Evolutionary conservation across 2,888 invertebrate species (phyloP).

Genomic region (Rhopalosiphum nymphaeae): DNA sequence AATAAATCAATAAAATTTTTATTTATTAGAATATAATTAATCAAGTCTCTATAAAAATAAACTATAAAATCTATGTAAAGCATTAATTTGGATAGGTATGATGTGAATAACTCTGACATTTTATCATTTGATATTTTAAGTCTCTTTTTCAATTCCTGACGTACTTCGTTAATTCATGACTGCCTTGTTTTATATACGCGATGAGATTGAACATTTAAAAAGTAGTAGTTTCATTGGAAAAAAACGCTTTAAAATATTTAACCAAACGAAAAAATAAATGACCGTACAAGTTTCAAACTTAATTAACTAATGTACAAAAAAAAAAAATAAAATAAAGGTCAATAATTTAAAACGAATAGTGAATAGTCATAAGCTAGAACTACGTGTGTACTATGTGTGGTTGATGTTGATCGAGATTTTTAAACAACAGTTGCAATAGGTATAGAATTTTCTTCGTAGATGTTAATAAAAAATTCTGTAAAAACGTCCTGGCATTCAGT

Average conservation of each 20-base stretch:
- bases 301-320: neutral
- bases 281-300: neutral
- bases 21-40: neutral
- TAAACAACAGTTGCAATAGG: neutral
- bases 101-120: neutral
- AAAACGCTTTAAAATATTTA: neutral
- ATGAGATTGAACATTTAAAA: neutral
- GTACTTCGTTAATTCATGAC: neutral
- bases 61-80: neutral
- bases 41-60: neutral
- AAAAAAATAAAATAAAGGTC: neutral
- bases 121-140: neutral
- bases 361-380: neutral
- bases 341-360: neutral
- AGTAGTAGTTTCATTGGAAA: neutral
- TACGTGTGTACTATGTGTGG: neutral
- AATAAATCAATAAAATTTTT: neutral
- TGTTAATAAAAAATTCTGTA: neutral
- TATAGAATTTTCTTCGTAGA: neutral
- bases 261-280: neutral
- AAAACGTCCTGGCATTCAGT: neutral
- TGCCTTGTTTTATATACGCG: neutral
- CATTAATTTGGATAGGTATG: neutral
- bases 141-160: neutral
- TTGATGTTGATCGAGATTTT: neutral